A percentile compares a stretch with the other conserved stretches of the same genome.
Conservation (phyloP, 2,113 vertebrate genomes). For the Asarcornis scutulata region DNA sequence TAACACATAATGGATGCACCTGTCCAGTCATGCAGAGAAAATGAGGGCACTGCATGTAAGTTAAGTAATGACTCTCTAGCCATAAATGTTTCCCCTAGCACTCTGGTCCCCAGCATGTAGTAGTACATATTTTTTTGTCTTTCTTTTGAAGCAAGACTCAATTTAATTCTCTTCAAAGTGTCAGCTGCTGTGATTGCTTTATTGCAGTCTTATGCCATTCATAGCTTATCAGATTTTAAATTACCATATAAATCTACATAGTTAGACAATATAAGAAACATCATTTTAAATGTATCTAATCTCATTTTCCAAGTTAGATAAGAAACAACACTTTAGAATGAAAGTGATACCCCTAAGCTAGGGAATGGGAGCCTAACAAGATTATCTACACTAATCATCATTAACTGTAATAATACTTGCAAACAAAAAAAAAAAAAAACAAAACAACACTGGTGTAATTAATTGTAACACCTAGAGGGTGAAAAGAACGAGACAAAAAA, state of each 20-base stretch:
- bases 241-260: constrained; percentile 75
- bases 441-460: constrained; percentile 72
- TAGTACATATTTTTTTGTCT: not conserved
- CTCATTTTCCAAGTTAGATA: constrained; percentile 77
- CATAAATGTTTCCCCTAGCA: constrained; percentile 17
- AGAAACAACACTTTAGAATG: constrained; percentile 71
- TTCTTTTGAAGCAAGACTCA: constrained; percentile 21
- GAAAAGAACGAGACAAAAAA: constrained; percentile 21
- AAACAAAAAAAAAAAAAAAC: constrained; percentile 74
- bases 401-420: constrained; percentile 67
- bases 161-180: constrained; percentile 58
- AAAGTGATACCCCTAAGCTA: constrained; percentile 70
- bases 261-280: constrained; percentile 66
- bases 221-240: constrained; percentile 76
- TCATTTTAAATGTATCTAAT: constrained; percentile 75
- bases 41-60: constrained; percentile 40
- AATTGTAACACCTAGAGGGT: constrained; percentile 70
- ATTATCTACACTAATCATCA: constrained; percentile 75
- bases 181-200: constrained; percentile 70
- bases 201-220: constrained; percentile 68
- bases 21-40: constrained; percentile 46
- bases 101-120: not conserved
- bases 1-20: constrained; percentile 56
- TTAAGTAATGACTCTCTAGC: constrained; percentile 52
- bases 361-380: constrained; percentile 62